phyloP scores from a whole-genome alignment of 1,140 invertebrate species.

The Drosophila pseudoobscura region DNA sequence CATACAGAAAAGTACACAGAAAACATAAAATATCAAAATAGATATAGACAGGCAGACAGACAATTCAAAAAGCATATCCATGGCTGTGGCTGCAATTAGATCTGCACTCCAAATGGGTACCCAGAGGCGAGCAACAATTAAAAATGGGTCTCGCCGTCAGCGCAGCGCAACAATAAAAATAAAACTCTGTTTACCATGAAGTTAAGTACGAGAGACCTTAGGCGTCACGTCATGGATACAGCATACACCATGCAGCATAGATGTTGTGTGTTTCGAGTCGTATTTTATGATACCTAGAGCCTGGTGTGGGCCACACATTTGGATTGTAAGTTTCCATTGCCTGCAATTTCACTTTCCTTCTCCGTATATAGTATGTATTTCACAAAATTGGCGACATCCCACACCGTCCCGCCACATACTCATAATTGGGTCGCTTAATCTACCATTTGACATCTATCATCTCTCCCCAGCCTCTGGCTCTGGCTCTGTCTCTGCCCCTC shows the following conservation, averaged over 20 bases:
- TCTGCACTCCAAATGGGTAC: constrained; percentile 56
- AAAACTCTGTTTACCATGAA: constrained; percentile 70
- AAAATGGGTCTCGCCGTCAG: constrained; percentile 52
- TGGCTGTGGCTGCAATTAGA: constrained; percentile 68
- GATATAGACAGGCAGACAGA: constrained; percentile 3
- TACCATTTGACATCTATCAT: constrained; percentile 65
- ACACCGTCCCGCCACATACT: constrained; percentile 46
- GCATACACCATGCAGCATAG: background rate
- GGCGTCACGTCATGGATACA: constrained; percentile 23
- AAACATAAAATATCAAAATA: constrained; percentile 23
- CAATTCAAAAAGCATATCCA: constrained; percentile 38
- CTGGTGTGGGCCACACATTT: constrained; percentile 8
- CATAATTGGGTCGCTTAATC: constrained; percentile 65
- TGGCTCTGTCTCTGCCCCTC: too few species aligned
- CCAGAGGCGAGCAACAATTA: constrained; percentile 66
- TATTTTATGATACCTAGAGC: constrained; percentile 25
- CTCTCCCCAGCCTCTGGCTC: constrained; percentile 30
- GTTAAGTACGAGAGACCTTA: constrained; percentile 63
- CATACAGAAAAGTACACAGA: constrained; percentile 8
- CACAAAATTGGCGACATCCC: constrained; percentile 60
- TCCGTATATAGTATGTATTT: constrained; percentile 17
- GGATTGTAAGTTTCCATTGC: constrained; percentile 40
- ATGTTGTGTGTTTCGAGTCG: constrained; percentile 4
- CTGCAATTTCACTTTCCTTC: constrained; percentile 71
- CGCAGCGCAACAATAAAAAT: constrained; percentile 41